Base-by-base conservation (phyloP, 2,888 invertebrate species). In the Erebia palarica region DNA sequence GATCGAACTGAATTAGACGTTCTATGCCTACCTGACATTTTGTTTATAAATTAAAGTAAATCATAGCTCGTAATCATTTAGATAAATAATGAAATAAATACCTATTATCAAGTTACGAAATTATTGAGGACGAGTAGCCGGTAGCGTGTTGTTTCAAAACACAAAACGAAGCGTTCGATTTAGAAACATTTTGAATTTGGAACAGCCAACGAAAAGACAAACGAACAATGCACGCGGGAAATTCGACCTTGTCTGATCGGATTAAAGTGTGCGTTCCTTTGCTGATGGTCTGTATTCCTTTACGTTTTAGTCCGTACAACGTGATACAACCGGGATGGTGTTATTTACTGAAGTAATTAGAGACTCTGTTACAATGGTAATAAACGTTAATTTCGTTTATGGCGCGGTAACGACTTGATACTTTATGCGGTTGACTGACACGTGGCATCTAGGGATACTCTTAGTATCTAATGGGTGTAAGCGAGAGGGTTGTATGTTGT, bases 1-100 rank as follows among this genome's bases (percentile, higher is more conserved):
- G 88, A 91, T 91, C 88, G 88, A 89, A 89, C 90, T 87, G 86
- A 88, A 89, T 90, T 88, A 85, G 88, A 87, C 88, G 87, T 90
- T 89, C 86, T 86, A 84, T 82, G 85, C 79, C 84, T 86, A 82
- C 78, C 80, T 82, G 83, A 84, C 82, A 84, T 89, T 49, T 87
- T 86, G 82, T 85, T 86, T 84, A 59, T 82, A 82, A 78, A 71
- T 72, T 58, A 63, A 64, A 66, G 18, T 74, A 36, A 7, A 36
- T 36, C 36, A 36, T 73, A 18, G 55, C 8, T 9, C 65, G 55
- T 49, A 42, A 67, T 67, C n/a, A 68, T 9, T n/a, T 51, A 51
- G 14, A 14, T 51, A n/a, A 53, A 53, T 61, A 16, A 60, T 14
- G 42, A 59, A 53, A 8, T 16, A n/a, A 47, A 47, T 11, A 47